Percentiles rank a stretch among this genome's conserved stretches.
Conservation (phyloP, 2,888 invertebrate species). For the Punctoribates punctum region DNA sequence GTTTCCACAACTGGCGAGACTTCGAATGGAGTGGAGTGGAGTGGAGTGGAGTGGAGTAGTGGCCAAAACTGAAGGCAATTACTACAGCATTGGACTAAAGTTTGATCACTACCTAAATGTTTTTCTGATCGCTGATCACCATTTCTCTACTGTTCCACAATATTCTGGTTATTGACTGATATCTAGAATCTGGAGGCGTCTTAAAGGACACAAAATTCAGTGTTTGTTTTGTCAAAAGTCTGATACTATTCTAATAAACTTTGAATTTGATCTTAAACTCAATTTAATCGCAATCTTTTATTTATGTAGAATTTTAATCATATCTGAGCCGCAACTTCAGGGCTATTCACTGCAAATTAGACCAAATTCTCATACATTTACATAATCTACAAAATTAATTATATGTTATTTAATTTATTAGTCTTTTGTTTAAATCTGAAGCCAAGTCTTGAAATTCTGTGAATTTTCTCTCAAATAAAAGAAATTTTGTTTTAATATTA, state of each 20-base stretch:
- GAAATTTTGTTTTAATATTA: no score
- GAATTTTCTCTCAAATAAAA: no score
- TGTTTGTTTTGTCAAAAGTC: conserved; percentile 5
- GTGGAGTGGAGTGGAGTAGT: no score
- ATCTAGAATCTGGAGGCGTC: neutral
- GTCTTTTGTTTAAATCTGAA: no score
- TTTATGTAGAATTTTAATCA: conserved; percentile 9
- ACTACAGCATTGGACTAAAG: no score
- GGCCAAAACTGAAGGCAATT: no score
- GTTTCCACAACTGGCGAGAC: no score
- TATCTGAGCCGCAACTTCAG: conserved; percentile 9
- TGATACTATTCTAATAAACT: neutral
- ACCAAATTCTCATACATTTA: neutral
- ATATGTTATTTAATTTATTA: neutral
- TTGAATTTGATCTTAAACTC: conserved; percentile 3
- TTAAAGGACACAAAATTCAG: conserved; percentile 18
- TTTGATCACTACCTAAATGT: no score
- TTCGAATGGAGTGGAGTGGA: no score
- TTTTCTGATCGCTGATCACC: neutral
- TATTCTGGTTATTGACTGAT: conserved; percentile 28
- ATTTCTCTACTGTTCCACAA: neutral
- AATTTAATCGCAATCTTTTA: neutral
- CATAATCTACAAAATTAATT: neutral
- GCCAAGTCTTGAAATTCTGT: no score
- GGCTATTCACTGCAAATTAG: conserved; percentile 15